These are phyloP conservation scores for Papilio aristodemus DNA, from an alignment of 1,140 invertebrate genomes.

Conservation along the genomic window DNA sequence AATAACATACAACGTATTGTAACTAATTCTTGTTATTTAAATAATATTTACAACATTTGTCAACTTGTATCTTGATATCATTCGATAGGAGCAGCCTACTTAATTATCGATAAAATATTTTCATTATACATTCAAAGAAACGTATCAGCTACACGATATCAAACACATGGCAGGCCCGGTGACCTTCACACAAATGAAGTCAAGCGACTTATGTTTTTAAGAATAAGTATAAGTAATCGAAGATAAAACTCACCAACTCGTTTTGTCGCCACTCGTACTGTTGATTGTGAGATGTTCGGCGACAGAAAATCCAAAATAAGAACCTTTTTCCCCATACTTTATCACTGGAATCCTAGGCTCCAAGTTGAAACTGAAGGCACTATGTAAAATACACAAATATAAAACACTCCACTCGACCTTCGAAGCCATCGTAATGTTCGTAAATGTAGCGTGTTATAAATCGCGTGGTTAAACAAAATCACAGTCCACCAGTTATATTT, in stretches of 20 bases:
- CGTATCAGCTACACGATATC: slow-evolving; percentile 50
- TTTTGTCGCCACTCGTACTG: slow-evolving; percentile 64
- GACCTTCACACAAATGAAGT: slow-evolving; percentile 75
- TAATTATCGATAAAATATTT: slow-evolving; percentile 18
- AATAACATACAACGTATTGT: slow-evolving; percentile 10
- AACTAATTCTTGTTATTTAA: not conserved
- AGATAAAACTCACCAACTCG: slow-evolving; percentile 82
- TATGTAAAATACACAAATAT: slow-evolving; percentile 71
- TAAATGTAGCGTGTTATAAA: slow-evolving; percentile 52
- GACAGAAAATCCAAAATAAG: slow-evolving; percentile 95
- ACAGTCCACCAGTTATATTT: slow-evolving; percentile 66
- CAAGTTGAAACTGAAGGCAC: slow-evolving; percentile 87
- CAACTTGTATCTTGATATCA: not conserved
- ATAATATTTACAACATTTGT: not conserved
- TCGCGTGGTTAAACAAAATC: slow-evolving; percentile 59
- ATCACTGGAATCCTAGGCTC: slow-evolving; percentile 91
- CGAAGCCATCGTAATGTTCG: slow-evolving; percentile 65
- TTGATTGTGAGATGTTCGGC: slow-evolving; percentile 87
- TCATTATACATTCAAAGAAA: slow-evolving; percentile 54
- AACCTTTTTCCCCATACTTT: slow-evolving; percentile 85
- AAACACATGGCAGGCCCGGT: slow-evolving; percentile 59
- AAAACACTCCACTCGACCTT: slow-evolving; percentile 64
- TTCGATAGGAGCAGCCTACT: slow-evolving; percentile 4
- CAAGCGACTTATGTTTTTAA: slow-evolving; percentile 48
- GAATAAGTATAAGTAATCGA: slow-evolving; percentile 28